These are phyloP conservation scores for Clavelina lepadiformis DNA, from an alignment of 23 tunicate genomes.

Conservation along the genomic window DNA sequence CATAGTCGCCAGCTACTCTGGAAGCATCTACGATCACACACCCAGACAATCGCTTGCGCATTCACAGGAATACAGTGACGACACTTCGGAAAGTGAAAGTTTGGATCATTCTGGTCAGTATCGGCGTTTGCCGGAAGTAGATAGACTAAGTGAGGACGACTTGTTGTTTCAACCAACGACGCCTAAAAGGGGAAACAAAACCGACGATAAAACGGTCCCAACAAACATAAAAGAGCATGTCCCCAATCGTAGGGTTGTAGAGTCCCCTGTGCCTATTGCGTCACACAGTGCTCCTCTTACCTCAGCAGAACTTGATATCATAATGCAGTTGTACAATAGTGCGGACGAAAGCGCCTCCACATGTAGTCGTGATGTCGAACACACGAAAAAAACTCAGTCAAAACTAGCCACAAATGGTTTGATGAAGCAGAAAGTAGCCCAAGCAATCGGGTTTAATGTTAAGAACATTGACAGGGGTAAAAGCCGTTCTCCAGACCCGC, in stretches of 20 bases:
- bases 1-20: constrained; percentile 58
- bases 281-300: constrained; percentile 66
- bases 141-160: background rate
- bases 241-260: constrained; percentile 16
- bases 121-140: background rate
- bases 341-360: constrained; percentile 22
- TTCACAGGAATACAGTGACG: constrained; percentile 45
- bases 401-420: constrained; percentile 1
- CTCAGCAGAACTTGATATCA: constrained; percentile 47
- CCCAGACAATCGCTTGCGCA: constrained; percentile 21
- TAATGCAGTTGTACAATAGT: constrained; percentile 52
- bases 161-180: no score
- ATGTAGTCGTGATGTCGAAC: background rate
- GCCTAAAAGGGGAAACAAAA: no score
- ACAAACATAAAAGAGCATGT: no score
- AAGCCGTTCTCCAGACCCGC: background rate
- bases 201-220: no score
- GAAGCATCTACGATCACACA: constrained; percentile 58
- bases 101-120: constrained; percentile 13
- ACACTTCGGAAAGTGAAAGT: constrained; percentile 72
- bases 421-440: constrained; percentile 46
- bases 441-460: constrained; percentile 61
- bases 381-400: background rate
- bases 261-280: constrained; percentile 60
- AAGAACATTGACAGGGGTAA: constrained; percentile 8